Evolutionary conservation across 2,113 vertebrate species (phyloP).

Genomic region (Daphoenositta chrysoptera): DNA sequence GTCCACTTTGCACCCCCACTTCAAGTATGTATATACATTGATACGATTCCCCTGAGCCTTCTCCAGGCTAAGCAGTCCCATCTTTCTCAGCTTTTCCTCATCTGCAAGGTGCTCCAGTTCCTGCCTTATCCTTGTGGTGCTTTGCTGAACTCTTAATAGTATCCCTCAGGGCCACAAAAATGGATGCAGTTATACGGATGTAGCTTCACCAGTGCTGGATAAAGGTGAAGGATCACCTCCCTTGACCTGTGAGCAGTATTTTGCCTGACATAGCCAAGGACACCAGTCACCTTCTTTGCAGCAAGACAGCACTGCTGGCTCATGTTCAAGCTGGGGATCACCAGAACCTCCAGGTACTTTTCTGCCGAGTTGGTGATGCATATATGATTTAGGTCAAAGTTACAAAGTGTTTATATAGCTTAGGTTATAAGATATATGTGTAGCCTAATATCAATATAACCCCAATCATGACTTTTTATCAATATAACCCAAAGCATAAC

Average conservation of each 20-base stretch:
- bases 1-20: neutral
- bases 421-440: too few species aligned
- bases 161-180: neutral
- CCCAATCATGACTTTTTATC: too few species aligned
- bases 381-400: too few species aligned
- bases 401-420: too few species aligned
- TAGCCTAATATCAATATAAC: too few species aligned
- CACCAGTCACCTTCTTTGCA: neutral
- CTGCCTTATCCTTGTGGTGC: neutral
- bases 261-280: neutral
- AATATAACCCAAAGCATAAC: too few species aligned
- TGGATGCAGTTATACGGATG: neutral
- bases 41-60: neutral
- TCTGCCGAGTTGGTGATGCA: neutral
- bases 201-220: neutral
- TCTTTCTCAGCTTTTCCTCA: neutral
- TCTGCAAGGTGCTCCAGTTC: neutral
- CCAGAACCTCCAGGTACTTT: neutral
- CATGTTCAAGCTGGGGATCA: neutral
- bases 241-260: rapidly evolving
- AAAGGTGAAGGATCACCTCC: neutral
- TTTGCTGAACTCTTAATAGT: neutral
- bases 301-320: neutral
- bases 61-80: neutral
- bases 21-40: neutral